phyloP scores from a whole-genome alignment of 1,140 invertebrate species.

The Leptinotarsa defecta region DNA sequence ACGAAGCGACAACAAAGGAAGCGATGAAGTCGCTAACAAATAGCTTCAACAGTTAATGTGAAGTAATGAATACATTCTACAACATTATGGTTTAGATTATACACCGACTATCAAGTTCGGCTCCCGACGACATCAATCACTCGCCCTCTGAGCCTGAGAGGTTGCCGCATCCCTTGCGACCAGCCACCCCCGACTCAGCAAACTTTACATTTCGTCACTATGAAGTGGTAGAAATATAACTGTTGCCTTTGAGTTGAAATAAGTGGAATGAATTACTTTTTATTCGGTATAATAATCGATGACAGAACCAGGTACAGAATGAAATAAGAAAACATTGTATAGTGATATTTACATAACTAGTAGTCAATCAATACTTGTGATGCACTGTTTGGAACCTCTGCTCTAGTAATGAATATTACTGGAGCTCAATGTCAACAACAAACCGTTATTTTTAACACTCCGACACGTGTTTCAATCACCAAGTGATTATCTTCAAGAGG shows the following conservation, averaged over 20 bases:
- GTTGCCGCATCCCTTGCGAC: slow-evolving; percentile 22
- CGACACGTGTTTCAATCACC: too few species aligned
- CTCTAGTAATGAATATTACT: too few species aligned
- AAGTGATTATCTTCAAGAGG: too few species aligned
- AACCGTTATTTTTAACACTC: too few species aligned
- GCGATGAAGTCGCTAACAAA: slow-evolving; percentile 42
- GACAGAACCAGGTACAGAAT: too few species aligned
- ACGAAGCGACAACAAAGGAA: background rate
- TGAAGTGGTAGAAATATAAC: background rate
- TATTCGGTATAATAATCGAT: too few species aligned
- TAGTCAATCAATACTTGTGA: too few species aligned
- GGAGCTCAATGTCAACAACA: too few species aligned
- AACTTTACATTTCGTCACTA: slow-evolving; percentile 19
- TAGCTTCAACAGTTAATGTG: slow-evolving; percentile 53
- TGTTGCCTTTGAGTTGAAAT: background rate
- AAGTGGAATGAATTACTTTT: too few species aligned
- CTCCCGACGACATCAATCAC: slow-evolving; percentile 50
- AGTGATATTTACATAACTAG: too few species aligned
- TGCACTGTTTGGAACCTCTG: too few species aligned
- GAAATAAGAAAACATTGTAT: too few species aligned
- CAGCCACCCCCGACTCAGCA: slow-evolving; percentile 7
- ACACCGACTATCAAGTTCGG: slow-evolving; percentile 54
- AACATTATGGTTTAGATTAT: slow-evolving; percentile 56
- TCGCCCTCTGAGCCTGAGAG: slow-evolving; percentile 15
- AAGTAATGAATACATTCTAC: slow-evolving; percentile 56